Percentiles rank a stretch among this genome's conserved stretches.
Evolutionary conservation across 2,888 invertebrate genomes (phyloP).

Genomic region (Ceramica pisi): DNA sequence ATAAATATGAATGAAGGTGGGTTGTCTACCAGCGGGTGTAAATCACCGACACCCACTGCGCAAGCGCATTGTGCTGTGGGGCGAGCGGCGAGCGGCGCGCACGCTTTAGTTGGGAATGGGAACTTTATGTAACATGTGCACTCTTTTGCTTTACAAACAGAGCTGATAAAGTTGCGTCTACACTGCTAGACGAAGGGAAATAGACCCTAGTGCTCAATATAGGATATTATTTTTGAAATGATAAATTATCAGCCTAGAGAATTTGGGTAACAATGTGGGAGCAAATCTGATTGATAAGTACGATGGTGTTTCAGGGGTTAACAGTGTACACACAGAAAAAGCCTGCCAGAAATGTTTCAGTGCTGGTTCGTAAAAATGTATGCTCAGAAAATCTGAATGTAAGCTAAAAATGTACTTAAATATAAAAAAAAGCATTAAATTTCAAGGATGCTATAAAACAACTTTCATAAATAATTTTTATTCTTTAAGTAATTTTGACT

Average conservation of each 20-base stretch:
- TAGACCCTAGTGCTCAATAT: neutral
- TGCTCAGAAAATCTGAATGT: no score
- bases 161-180: neutral
- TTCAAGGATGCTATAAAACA: neutral
- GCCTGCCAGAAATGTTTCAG: no score
- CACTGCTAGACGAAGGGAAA: neutral
- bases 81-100: slow-evolving; percentile 60
- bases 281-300: no score
- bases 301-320: no score
- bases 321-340: no score
- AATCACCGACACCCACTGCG: slow-evolving; percentile 88
- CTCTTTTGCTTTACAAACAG: slow-evolving; percentile 28
- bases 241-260: no score
- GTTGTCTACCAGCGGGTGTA: slow-evolving; percentile 78
- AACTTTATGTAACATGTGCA: slow-evolving; percentile 24
- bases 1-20: slow-evolving; percentile 87
- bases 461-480: neutral
- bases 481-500: neutral
- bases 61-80: slow-evolving; percentile 72
- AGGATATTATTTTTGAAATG: no score
- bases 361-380: no score
- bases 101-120: slow-evolving; percentile 22
- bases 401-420: neutral
- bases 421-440: neutral
- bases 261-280: no score